These are phyloP conservation scores for Acleris literana DNA, from an alignment of 2,888 invertebrate genomes.

Conservation along the genomic window DNA sequence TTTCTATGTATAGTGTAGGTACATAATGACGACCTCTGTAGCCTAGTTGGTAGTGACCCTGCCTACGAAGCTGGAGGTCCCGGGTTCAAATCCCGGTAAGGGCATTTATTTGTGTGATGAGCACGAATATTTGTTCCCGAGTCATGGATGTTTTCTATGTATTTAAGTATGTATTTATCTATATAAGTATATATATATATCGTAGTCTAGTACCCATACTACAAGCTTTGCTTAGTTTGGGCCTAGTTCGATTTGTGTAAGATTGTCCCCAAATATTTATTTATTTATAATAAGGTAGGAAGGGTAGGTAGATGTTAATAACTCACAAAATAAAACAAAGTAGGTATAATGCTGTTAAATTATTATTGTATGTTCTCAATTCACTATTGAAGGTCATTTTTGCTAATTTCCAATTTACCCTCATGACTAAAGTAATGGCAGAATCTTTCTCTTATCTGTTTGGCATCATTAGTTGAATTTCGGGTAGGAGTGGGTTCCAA, in stretches of 20 bases:
- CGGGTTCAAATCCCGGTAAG: no score
- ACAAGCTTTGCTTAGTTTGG: slow-evolving; percentile 8
- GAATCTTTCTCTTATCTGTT: slow-evolving; percentile 24
- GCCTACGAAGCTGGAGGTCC: no score
- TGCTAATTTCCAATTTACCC: no score
- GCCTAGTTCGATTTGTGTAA: slow-evolving; percentile 7
- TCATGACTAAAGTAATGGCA: slow-evolving; percentile 10
- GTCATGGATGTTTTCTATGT: no score
- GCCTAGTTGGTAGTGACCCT: slow-evolving; percentile 2
- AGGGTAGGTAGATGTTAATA: slow-evolving; percentile 10
- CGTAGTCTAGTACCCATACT: neutral
- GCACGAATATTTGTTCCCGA: no score
- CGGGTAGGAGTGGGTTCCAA: slow-evolving; percentile 16
- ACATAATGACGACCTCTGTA: slow-evolving; percentile 17
- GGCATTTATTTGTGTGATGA: no score
- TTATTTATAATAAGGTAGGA: slow-evolving; percentile 6
- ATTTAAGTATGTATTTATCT: no score
- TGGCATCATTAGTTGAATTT: slow-evolving; percentile 28
- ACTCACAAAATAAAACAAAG: slow-evolving; percentile 19
- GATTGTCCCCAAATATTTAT: slow-evolving; percentile 8
- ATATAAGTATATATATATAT: no score
- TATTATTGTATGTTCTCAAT: slow-evolving; percentile 25
- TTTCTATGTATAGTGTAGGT: slow-evolving; percentile 32
- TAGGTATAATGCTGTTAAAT: slow-evolving; percentile 24
- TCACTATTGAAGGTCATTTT: slow-evolving; percentile 21